Evolutionary conservation across 2,113 vertebrate genomes (phyloP).

Genomic region (Paramisgurnus dabryanus): DNA sequence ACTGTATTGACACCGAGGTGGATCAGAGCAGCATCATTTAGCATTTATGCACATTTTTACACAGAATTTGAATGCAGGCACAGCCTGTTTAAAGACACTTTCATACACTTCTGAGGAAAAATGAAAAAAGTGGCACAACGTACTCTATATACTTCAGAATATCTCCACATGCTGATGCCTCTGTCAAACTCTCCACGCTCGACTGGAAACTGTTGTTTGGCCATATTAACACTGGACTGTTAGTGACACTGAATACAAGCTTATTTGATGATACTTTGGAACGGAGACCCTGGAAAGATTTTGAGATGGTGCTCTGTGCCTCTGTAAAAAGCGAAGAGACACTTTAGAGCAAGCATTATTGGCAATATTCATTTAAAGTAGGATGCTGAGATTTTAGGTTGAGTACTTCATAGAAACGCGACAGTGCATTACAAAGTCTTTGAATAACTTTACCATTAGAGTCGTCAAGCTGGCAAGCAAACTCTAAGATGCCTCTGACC

Average conservation of each 20-base stretch:
- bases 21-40: too few relatives aligned
- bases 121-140: conserved; percentile 57
- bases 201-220: conserved; percentile 77
- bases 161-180: conserved; percentile 76
- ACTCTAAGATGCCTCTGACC: conserved; percentile 79
- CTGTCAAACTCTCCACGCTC: conserved; percentile 73
- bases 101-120: too few relatives aligned
- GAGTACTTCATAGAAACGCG: not conserved
- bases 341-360: not conserved
- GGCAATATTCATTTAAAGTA: not conserved
- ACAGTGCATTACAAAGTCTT: not conserved
- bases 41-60: too few relatives aligned
- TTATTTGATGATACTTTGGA: conserved; percentile 81
- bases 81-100: not conserved
- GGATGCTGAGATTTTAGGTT: not conserved
- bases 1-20: too few relatives aligned
- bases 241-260: conserved; percentile 79
- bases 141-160: conserved; percentile 80
- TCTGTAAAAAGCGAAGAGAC: conserved; percentile 66
- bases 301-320: conserved; percentile 73
- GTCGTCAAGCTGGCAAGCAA: conserved; percentile 77
- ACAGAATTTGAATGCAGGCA: too few relatives aligned
- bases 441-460: conserved; percentile 69
- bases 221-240: conserved; percentile 86
- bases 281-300: conserved; percentile 78